Conservation (phyloP, 2,113 vertebrate genomes). For the human (Homo sapiens) region DNA sequence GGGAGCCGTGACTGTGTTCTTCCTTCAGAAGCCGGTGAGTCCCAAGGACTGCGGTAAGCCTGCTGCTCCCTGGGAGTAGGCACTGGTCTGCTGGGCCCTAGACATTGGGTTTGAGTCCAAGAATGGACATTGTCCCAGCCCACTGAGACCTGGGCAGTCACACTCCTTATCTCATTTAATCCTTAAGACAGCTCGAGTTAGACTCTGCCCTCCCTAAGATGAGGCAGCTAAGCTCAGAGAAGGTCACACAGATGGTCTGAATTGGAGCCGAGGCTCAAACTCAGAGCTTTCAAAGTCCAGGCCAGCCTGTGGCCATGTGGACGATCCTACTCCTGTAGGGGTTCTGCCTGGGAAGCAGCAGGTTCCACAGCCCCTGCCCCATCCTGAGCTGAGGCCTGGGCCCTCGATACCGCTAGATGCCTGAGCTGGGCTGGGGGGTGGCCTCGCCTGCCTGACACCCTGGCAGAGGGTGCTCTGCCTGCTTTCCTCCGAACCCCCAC, state of each 20-base stretch:
- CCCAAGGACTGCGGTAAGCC: neutral
- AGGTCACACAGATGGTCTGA: neutral
- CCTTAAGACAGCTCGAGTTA: neutral
- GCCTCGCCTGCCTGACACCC: no score
- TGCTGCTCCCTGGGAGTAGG: neutral
- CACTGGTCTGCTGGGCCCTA: rapidly evolving
- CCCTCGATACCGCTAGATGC: neutral
- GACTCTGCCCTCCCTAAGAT: neutral
- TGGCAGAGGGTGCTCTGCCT: neutral
- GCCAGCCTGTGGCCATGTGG: rapidly evolving
- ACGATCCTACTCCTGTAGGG: no score
- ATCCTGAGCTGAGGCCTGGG: neutral
- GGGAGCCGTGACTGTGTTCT: conserved; percentile 96
- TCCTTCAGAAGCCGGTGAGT: conserved; percentile 94
- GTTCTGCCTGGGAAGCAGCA: neutral
- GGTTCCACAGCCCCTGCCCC: neutral
- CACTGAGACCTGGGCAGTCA: neutral
- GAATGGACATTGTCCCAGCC: neutral
- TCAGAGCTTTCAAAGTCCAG: no score
- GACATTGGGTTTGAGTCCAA: neutral
- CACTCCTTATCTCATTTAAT: rapidly evolving
- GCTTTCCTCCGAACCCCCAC: no score
- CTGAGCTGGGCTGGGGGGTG: neutral
- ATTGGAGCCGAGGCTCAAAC: neutral
- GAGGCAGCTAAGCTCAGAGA: neutral